These are phyloP conservation scores for Conger conger DNA, from an alignment of 2,113 vertebrate species.

Conservation along the genomic window DNA sequence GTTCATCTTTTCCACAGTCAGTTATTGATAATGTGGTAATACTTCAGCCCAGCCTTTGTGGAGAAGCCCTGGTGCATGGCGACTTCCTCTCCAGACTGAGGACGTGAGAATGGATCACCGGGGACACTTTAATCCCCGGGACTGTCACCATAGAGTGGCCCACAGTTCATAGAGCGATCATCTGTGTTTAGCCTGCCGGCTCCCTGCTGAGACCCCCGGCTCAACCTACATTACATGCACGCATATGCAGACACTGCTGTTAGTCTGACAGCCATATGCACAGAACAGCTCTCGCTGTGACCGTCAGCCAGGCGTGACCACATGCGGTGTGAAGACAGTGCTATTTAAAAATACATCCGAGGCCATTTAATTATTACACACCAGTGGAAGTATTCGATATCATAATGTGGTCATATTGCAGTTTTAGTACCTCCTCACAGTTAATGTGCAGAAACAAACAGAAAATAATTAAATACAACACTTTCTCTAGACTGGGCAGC, in stretches of 20 bases:
- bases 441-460: background rate
- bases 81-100: background rate
- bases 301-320: no score
- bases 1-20: background rate
- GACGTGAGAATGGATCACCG: background rate
- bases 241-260: background rate
- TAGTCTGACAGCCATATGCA: background rate
- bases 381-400: background rate
- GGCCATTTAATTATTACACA: background rate
- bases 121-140: background rate
- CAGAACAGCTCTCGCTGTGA: background rate
- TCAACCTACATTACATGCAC: background rate
- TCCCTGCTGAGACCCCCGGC: background rate
- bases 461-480: background rate
- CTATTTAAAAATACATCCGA: background rate
- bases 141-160: background rate
- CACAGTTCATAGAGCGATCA: background rate
- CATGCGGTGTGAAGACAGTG: background rate
- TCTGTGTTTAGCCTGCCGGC: background rate
- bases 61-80: background rate
- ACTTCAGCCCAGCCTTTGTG: background rate
- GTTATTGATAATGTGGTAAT: background rate
- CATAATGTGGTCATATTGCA: background rate
- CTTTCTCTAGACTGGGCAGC: background rate
- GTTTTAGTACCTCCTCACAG: background rate